These are phyloP conservation scores for Crotalus helleri DNA, from an alignment of 2,113 vertebrate species.

Conservation along the genomic window DNA sequence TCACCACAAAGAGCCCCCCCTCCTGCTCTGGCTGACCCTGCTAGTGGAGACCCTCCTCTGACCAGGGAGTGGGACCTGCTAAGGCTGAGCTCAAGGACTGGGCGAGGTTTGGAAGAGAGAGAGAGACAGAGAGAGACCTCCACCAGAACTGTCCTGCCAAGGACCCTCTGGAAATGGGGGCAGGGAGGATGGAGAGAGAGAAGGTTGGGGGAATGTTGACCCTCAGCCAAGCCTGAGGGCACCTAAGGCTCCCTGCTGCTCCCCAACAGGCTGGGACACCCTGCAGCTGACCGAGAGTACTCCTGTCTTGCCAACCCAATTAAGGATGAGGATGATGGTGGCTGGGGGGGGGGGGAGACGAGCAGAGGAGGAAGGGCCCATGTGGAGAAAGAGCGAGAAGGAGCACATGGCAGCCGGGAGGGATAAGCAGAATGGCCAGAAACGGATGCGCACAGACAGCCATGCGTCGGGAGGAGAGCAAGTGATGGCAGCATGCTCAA, in stretches of 20 bases:
- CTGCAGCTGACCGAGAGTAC: conserved; percentile 56
- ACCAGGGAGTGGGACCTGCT: background rate
- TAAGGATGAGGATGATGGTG: conserved; percentile 65
- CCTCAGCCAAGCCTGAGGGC: conserved; percentile 61
- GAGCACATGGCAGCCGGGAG: conserved; percentile 19
- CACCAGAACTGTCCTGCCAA: conserved; percentile 37
- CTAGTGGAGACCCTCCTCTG: background rate
- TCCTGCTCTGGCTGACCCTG: conserved; percentile 13
- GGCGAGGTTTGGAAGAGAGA: background rate
- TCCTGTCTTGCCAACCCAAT: conserved; percentile 70
- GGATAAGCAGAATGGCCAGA: conserved; percentile 32
- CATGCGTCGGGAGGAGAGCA: background rate
- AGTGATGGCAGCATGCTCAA: conserved; percentile 75
- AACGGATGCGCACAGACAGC: background rate
- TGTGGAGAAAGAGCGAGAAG: conserved; percentile 15
- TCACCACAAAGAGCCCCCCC: conserved; percentile 55
- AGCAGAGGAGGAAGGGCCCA: background rate
- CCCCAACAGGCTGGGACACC: conserved; percentile 62
- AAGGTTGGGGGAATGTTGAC: conserved; percentile 46
- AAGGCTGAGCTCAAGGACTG: background rate
- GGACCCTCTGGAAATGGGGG: conserved; percentile 53
- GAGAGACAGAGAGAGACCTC: conserved; percentile 1
- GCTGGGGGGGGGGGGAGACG: conserved; percentile 46
- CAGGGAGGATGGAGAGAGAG: conserved; percentile 29
- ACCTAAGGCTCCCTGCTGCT: conserved; percentile 57